These are phyloP conservation scores for Leucosticte australis DNA, from an alignment of 2,113 vertebrate genomes.

Conservation along the genomic window DNA sequence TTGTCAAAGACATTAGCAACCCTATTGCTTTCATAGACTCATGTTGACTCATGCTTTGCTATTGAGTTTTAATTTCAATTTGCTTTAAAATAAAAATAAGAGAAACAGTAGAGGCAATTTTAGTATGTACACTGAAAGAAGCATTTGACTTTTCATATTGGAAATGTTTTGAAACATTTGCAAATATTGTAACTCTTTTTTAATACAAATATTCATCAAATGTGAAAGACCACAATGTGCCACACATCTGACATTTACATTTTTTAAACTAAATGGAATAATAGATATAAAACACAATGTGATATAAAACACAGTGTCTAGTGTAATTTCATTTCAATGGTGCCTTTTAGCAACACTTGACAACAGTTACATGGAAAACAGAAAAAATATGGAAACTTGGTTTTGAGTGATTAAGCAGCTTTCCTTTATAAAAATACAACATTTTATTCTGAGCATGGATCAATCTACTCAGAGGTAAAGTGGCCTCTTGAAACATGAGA, in stretches of 20 bases:
- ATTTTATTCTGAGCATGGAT: background rate
- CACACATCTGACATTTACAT: background rate
- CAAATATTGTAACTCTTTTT: background rate
- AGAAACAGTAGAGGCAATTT: background rate
- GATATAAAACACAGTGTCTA: background rate
- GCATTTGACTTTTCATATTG: background rate
- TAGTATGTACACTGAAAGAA: background rate
- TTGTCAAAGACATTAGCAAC: background rate
- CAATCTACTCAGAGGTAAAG: background rate
- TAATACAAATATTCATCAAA: background rate
- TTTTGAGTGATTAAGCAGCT: background rate
- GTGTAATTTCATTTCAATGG: background rate
- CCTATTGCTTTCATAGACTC: background rate
- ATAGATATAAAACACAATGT: background rate
- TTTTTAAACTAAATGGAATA: background rate
- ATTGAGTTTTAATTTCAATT: background rate
- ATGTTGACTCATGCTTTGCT: background rate
- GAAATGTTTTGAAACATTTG: background rate
- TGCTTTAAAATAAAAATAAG: background rate
- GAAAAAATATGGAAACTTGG: background rate
- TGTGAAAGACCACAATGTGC: background rate
- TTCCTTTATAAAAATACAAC: background rate
- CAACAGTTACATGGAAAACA: background rate
- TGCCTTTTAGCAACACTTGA: background rate
- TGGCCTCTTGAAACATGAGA: background rate